A percentile compares a stretch with the other conserved stretches of the same genome.
Evolutionary conservation across 2,113 vertebrate genomes (phyloP).

Genomic region (Lycaon pictus): DNA sequence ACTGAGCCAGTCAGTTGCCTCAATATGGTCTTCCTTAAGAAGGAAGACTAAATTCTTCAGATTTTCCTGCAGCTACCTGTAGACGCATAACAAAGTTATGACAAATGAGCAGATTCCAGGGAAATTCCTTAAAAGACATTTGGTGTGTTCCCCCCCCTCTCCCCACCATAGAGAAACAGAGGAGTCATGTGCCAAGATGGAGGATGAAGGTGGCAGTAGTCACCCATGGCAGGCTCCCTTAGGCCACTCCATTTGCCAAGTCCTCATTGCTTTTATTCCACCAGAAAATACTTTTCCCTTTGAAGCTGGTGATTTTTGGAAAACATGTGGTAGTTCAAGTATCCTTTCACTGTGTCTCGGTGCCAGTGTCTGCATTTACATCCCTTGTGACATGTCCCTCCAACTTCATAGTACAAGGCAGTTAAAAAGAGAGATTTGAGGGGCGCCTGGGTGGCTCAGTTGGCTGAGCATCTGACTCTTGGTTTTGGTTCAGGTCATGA

Average conservation of each 20-base stretch:
- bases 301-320: background rate
- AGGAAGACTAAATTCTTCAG: background rate
- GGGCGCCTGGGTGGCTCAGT: background rate
- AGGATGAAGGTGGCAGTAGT: fast-evolving
- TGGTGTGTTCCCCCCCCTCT: background rate
- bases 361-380: background rate
- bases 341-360: background rate
- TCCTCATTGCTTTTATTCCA: background rate
- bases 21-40: background rate
- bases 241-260: background rate
- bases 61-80: background rate
- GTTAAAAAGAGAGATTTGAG: background rate
- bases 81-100: background rate
- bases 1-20: background rate
- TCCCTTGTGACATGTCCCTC: background rate
- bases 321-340: background rate
- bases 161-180: background rate
- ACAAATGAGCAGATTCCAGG: background rate
- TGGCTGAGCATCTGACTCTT: background rate
- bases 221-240: no score
- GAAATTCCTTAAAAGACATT: background rate
- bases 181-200: background rate
- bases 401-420: background rate
- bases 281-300: background rate
- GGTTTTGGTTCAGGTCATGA: no score